Base-by-base conservation (phyloP, 2,888 invertebrate genomes). In the Allygus modestus region DNA sequence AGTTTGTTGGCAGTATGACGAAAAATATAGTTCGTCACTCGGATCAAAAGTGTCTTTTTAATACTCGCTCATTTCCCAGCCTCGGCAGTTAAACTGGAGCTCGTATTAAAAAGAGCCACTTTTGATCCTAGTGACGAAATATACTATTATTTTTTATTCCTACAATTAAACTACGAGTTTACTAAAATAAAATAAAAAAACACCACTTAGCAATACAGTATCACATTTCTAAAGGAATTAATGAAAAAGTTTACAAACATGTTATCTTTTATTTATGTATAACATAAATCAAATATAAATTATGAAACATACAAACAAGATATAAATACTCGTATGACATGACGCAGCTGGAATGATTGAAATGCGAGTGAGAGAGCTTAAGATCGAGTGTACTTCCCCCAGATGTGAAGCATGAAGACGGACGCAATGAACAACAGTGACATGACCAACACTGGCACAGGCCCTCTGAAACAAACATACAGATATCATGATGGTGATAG, bases 341-440 rank as follows among this genome's bases (percentile, higher is more conserved):
- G 77, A 43, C 46, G 51, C 37, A 23, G 51, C 26, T 31, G 77
- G 77, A 77, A 77, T 77, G 77, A 51, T 46, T 28, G 46, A 46
- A 77, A 77, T 46, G 26, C 28, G 20, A 85, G 46, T 54, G 71
- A 77, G 28, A 69, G 86, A 91, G 51, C 43, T 51, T 94, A 95
- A 89, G 96, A 95, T 89, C 97, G 94, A 87, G 97, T 97, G 91
- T 97, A 97, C 93, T 99, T 99, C 90, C 99, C 99, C 99, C 99
- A 99, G 91, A 99, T 99, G 93, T 99, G 99, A 88, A 99, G 94
- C 97, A 99, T 98, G 91, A 99, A 99, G 83, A 99, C 99, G 82
- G 99, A 99, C 31, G 99, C 99, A 90, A 99, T 99, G 92, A 99
- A 99, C 82, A 99, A 94, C 83, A 99, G 94, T 85, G 99, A 99